phyloP scores from a whole-genome alignment of 2,888 invertebrate genomes.

The Chymomyza caudatula region DNA sequence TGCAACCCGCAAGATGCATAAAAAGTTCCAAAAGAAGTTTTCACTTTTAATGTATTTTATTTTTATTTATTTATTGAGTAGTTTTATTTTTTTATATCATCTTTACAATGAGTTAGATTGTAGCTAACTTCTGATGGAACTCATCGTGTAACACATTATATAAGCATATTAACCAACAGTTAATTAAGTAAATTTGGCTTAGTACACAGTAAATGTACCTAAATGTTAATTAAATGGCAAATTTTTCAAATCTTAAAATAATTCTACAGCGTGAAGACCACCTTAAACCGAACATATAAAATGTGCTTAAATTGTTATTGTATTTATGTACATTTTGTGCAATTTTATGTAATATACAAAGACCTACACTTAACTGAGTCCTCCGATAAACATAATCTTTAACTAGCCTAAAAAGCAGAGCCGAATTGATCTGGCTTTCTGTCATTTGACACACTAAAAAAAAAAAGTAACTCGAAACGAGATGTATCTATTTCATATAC shows the following conservation, averaged over 20 bases:
- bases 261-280: conserved; percentile 4
- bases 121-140: background rate
- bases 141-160: background rate
- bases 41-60: background rate
- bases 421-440: too few relatives aligned
- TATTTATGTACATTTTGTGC: background rate
- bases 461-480: too few relatives aligned
- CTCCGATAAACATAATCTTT: background rate
- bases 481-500: too few relatives aligned
- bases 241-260: background rate
- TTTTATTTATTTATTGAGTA: background rate
- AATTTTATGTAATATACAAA: background rate
- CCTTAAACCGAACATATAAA: too few relatives aligned
- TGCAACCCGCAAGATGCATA: background rate
- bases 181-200: background rate
- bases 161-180: background rate
- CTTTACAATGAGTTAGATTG: background rate
- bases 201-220: background rate
- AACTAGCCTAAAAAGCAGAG: too few relatives aligned
- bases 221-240: background rate
- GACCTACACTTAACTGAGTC: background rate
- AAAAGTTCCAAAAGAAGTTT: conserved; percentile 9
- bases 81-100: too few relatives aligned
- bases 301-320: background rate
- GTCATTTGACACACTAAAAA: too few relatives aligned